Evolutionary conservation across 2,113 vertebrate genomes (phyloP), one percentile per base, ranked within the genome.

Genomic region (Jacana jacana): DNA sequence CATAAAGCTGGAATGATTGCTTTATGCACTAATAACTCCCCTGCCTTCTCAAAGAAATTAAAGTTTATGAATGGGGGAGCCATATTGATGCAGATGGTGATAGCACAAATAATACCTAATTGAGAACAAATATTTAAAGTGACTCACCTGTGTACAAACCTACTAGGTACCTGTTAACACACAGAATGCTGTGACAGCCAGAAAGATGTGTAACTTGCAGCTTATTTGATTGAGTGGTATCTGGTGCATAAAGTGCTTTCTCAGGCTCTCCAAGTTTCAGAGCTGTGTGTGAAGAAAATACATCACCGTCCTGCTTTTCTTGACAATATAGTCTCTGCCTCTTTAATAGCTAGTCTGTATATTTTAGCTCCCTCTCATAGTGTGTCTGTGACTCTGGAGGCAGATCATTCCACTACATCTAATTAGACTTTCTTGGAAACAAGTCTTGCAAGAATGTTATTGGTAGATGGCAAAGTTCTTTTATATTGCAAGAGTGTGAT

Each of bases 41-140:
- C 18, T 77, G 25, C 52, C 46, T 81, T 91, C 85, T 73, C 35
- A 89, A 89, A 92, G 60, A 46, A 81, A 66, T 73, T 52, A 27
- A 77, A 84, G 31, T 70, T 92, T 94, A 60, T 91, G 92, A 97
- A 93, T 92, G 86, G 44, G 30, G 93, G 94, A 94, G 78, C 95
- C 58, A 84, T 33, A 4, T 4, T 46, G 51, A 37, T 70, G 60
- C 82, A 96, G 92, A 75, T 89, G 85, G 91, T 20, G 69, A 88
- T 65, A 95, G 13, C 1, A 13, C 88, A 95, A 95, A 77, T 60
- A 91, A 96, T 68, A 40, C 48, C 31, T 86, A 60, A 85, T 70
- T 1, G 1, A 87, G 80, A 66, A 31, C 83, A 97, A 94, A 95
- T 96, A 96, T 70, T 95, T 52, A 24, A 87, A 80, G 69, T 88